Conservation (phyloP, 1,140 invertebrate species). For the Mamestra configurata region DNA sequence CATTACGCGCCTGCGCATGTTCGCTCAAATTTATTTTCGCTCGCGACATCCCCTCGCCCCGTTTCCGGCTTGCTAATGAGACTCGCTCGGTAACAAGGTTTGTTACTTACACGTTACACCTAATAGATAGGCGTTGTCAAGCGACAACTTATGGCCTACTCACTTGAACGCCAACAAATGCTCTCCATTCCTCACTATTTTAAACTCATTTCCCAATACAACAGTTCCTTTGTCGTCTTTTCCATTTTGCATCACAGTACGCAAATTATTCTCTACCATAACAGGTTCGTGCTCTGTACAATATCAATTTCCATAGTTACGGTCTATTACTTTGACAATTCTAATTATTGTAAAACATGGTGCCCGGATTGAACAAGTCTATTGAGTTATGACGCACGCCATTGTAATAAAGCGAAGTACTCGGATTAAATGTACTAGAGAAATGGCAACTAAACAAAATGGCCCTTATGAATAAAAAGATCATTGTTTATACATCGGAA, state of each 20-base stretch:
- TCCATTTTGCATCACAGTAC: neutral
- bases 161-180: neutral
- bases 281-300: constrained; percentile 23
- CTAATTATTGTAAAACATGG: constrained; percentile 45
- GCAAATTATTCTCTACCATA: constrained; percentile 19
- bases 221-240: constrained; percentile 2
- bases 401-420: constrained; percentile 4
- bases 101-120: constrained; percentile 44
- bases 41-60: constrained; percentile 29
- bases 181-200: neutral
- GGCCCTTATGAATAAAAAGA: constrained; percentile 34
- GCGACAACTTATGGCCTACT: neutral
- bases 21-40: constrained; percentile 51
- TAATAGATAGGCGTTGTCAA: constrained; percentile 31
- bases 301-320: constrained; percentile 38
- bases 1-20: constrained; percentile 49
- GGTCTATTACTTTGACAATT: constrained; percentile 36
- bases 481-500: constrained; percentile 45
- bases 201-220: neutral
- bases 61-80: constrained; percentile 57
- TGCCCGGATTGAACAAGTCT: neutral
- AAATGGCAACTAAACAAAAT: constrained; percentile 23
- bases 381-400: constrained; percentile 36
- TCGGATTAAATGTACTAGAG: constrained; percentile 6
- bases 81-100: constrained; percentile 23